Conservation (phyloP, 2,888 invertebrate species). For the Entomobrya multifasciata region DNA sequence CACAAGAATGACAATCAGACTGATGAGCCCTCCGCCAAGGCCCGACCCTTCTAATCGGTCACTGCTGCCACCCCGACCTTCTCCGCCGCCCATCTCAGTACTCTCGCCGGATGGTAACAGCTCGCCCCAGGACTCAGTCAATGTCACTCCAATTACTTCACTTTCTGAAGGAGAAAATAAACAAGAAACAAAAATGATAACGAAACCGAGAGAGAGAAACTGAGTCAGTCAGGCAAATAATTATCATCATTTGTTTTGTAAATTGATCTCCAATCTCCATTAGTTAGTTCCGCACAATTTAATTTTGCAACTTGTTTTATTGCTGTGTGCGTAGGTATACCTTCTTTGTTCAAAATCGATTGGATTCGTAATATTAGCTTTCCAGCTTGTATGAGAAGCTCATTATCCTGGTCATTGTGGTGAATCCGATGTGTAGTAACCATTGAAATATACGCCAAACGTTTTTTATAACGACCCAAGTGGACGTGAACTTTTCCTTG, state of each 20-base stretch:
- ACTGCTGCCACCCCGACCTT: conserved; percentile 13
- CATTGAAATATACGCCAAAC: conserved; percentile 65
- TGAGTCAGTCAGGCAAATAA: background rate
- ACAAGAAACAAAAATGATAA: conserved; percentile 14
- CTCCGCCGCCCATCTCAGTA: conserved; percentile 33
- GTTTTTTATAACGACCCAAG: conserved; percentile 56
- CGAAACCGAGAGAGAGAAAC: too few relatives aligned
- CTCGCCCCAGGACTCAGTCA: conserved; percentile 74
- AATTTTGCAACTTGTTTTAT: background rate
- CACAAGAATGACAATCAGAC: conserved; percentile 73
- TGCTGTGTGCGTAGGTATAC: too few relatives aligned
- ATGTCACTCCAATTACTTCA: conserved; percentile 63
- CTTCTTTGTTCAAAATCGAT: conserved; percentile 38
- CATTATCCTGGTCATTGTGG: background rate
- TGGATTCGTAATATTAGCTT: conserved; percentile 16
- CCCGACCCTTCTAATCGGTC: conserved; percentile 59
- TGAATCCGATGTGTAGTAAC: background rate
- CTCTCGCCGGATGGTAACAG: conserved; percentile 49
- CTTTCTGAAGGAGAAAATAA: conserved; percentile 50
- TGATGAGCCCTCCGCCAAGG: conserved; percentile 66
- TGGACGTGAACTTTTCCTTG: conserved; percentile 42
- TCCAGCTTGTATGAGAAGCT: background rate
- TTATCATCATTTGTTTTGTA: background rate
- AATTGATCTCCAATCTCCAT: background rate
- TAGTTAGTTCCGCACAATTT: conserved; percentile 46